Conservation (phyloP, 2,888 invertebrate species). For the Corbicula japonica region DNA sequence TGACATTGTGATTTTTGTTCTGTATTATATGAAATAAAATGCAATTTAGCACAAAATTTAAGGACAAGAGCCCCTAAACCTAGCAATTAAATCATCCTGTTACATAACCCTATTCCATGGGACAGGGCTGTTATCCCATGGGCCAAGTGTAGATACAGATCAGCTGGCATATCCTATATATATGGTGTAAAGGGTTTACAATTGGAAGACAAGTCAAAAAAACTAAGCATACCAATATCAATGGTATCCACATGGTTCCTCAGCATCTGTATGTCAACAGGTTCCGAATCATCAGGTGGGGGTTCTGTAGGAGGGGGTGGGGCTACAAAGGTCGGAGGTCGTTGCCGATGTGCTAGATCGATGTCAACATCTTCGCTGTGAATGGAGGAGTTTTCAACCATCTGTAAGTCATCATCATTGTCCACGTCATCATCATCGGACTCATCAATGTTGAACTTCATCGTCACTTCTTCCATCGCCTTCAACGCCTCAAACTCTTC, state of each 20-base stretch:
- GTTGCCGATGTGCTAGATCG: slow-evolving; percentile 58
- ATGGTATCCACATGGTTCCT: slow-evolving; percentile 63
- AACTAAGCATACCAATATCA: slow-evolving; percentile 70
- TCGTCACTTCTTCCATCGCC: slow-evolving; percentile 70
- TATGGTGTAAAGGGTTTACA: too few relatives aligned
- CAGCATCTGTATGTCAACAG: slow-evolving; percentile 55
- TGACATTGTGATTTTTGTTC: too few relatives aligned
- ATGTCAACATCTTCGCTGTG: slow-evolving; percentile 76
- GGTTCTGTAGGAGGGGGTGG: slow-evolving; percentile 85
- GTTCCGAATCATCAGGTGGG: slow-evolving; percentile 72
- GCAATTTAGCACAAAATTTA: too few relatives aligned
- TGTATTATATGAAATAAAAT: too few relatives aligned
- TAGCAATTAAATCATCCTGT: too few relatives aligned
- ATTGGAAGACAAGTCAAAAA: too few relatives aligned
- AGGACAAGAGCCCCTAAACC: too few relatives aligned
- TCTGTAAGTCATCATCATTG: slow-evolving; percentile 59
- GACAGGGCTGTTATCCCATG: too few relatives aligned
- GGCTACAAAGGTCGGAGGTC: slow-evolving; percentile 78
- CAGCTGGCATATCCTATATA: too few relatives aligned
- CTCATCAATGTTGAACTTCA: slow-evolving; percentile 72
- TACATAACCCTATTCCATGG: too few relatives aligned
- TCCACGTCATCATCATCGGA: slow-evolving; percentile 62
- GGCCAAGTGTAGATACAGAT: too few relatives aligned
- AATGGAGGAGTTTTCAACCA: slow-evolving; percentile 77
- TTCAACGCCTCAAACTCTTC: slow-evolving; percentile 70